Evolutionary conservation across 1,140 invertebrate species (phyloP), one percentile per base, ranked within the genome.

Genomic region (Apis dorsata): DNA sequence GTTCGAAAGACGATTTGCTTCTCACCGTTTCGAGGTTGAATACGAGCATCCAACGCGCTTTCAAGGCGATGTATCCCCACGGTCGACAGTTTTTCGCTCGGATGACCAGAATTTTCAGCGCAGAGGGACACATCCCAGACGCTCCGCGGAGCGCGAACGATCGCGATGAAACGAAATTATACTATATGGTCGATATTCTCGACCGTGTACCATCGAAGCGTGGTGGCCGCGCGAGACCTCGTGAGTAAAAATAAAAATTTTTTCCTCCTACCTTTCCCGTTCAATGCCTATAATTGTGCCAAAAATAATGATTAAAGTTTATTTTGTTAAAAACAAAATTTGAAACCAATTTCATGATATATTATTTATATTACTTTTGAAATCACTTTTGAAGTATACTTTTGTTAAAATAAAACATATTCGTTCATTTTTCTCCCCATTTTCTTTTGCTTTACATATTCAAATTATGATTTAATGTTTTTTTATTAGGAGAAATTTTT

Each of bases 141-240:
- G 82, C 60, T 81, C 53, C 63, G 79, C 69, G 44, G 10, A 82
- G 73, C 79, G 73, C 79, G 51, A 85, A 86, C 62, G 78, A 73
- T 17, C 66, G 76, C 76, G 76, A 85, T 77, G 79, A 86, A 77
- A 82, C 63, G 62, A 85, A 86, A 85, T 85, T 86, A 85, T 76
- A 86, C 34, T 28, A 21, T n/a, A 62, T 59, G 24, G 51, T 5
- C 78, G 60, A 75, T 86, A 85, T 85, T 63, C 59, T 65, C 34
- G 24, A 17, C 9, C 53, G 24, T 69, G 44, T 15, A 77, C 34
- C 59, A 60, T 0, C 10, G 51, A 53, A 49, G 80, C 68, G 66
- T 62, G 53, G 17, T 44, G 55, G 55, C 28, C 55, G 55, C 55
- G 17, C 19, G 17, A 68, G 65, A 10, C 19, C 19, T 53, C 49